Conservation (phyloP, 2,888 invertebrate genomes). For the Alviniconcha strummeri region DNA sequence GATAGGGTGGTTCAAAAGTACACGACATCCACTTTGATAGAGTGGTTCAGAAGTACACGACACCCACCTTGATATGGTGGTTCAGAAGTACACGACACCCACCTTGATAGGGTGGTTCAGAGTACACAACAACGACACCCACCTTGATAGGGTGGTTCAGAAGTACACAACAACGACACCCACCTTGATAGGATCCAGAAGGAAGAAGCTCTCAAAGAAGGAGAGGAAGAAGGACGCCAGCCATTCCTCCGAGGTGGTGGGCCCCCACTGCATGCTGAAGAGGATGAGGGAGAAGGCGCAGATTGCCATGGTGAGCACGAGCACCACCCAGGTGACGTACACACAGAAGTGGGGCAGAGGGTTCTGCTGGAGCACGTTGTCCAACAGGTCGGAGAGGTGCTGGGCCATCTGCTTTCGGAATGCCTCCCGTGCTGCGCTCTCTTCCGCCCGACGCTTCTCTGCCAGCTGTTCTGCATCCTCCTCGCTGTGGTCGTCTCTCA, state of each 20-base stretch:
- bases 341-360: slow-evolving; percentile 41
- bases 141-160: slow-evolving; percentile 57
- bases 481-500: too few species aligned
- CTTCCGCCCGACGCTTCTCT: neutral
- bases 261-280: slow-evolving; percentile 74
- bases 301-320: slow-evolving; percentile 56
- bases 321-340: slow-evolving; percentile 68
- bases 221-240: slow-evolving; percentile 71
- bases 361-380: slow-evolving; percentile 7
- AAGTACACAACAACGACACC: slow-evolving; percentile 37
- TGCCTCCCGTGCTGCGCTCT: too few species aligned
- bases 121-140: neutral
- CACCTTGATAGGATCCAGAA: slow-evolving; percentile 61
- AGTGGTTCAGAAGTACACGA: too few species aligned
- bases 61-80: too few species aligned
- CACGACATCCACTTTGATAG: too few species aligned
- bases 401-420: neutral
- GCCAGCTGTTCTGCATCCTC: neutral
- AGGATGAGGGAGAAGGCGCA: slow-evolving; percentile 72
- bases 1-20: too few species aligned
- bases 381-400: neutral
- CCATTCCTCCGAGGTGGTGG: slow-evolving; percentile 73
- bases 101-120: too few species aligned
- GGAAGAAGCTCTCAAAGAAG: slow-evolving; percentile 69
- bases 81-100: too few species aligned